Evolutionary conservation across 2,113 vertebrate species (phyloP).

Genomic region (Pongo abelii): DNA sequence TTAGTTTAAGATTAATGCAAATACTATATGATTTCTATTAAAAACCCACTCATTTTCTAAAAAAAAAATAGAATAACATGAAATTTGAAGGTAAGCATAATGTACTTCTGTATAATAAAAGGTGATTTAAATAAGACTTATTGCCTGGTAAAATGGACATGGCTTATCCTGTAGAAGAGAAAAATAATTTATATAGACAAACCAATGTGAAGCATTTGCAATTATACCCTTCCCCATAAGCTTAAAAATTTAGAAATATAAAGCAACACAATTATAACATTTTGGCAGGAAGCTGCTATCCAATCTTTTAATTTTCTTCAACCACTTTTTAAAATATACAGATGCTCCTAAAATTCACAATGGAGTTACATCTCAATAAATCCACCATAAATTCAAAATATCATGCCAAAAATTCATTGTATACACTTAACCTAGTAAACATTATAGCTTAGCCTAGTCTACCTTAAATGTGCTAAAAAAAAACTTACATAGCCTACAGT

Average conservation of each 20-base stretch:
- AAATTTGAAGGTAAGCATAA: neutral
- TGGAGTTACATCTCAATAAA: neutral
- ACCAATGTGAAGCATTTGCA: neutral
- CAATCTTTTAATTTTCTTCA: neutral
- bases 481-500: neutral
- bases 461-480: neutral
- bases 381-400: neutral
- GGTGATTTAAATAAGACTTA: neutral
- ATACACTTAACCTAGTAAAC: neutral
- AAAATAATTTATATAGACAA: neutral
- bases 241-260: constrained; percentile 16
- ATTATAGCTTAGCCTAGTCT: neutral
- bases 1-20: neutral
- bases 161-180: neutral
- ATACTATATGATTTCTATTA: neutral
- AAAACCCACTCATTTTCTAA: neutral
- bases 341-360: neutral
- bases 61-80: neutral
- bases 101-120: neutral
- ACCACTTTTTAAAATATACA: neutral
- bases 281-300: neutral
- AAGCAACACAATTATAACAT: neutral
- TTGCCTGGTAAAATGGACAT: neutral
- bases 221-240: neutral
- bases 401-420: neutral